A percentile compares a stretch with the other conserved stretches of the same genome.
phyloP scores from a whole-genome alignment of 2,888 invertebrate species.

The Phortica okadai region DNA sequence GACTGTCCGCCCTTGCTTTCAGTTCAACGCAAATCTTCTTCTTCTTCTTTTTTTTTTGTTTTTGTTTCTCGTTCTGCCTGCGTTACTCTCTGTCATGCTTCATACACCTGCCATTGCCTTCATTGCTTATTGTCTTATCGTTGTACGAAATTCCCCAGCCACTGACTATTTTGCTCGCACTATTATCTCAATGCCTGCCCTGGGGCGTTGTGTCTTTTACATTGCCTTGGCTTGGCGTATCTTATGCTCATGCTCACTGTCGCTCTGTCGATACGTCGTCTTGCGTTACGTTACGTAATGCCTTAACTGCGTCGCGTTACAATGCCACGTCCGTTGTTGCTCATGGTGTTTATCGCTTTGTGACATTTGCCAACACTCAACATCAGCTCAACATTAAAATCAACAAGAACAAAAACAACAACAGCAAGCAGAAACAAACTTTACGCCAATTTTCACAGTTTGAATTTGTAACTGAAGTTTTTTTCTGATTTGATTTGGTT shows the following conservation, averaged over 20 bases:
- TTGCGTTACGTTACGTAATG: neutral
- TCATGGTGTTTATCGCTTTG: constrained; percentile 60
- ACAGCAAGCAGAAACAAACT: constrained; percentile 43
- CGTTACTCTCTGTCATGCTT: neutral
- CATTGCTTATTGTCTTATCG: constrained; percentile 12
- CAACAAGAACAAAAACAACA: neutral
- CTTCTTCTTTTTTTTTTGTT: neutral
- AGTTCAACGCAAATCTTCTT: neutral
- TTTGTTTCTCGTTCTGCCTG: neutral
- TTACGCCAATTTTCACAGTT: constrained; percentile 53
- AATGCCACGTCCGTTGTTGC: neutral
- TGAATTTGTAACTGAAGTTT: constrained; percentile 18
- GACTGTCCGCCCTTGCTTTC: neutral
- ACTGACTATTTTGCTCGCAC: constrained; percentile 37
- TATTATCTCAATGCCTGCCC: constrained; percentile 53
- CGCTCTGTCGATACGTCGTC: neutral
- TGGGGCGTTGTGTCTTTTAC: constrained; percentile 35
- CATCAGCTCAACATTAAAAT: constrained; percentile 27
- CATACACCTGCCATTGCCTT: neutral
- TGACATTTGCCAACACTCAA: constrained; percentile 57
- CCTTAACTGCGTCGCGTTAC: constrained; percentile 17
- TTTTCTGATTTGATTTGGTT: neutral
- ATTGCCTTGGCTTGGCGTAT: constrained; percentile 19
- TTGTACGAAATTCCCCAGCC: constrained; percentile 7
- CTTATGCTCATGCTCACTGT: constrained; percentile 4